Evolutionary conservation across 2,113 vertebrate genomes (phyloP).

Genomic region (Nothoprocta perdicaria): DNA sequence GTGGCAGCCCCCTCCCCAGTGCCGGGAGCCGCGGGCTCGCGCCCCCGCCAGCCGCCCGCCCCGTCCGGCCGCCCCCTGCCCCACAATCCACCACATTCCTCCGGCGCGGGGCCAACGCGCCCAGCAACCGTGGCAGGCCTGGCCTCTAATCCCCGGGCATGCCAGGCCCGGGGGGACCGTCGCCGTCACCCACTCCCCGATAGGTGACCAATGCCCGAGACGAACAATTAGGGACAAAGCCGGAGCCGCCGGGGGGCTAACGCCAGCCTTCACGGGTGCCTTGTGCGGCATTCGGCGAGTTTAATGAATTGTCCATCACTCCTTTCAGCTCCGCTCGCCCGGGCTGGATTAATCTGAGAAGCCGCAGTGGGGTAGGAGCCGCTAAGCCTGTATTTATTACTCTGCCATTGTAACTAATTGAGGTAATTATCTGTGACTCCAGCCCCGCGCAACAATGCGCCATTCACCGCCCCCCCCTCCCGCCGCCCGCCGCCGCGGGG

Average conservation of each 20-base stretch:
- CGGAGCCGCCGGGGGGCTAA: conserved; percentile 93
- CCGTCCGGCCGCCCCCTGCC: conserved; percentile 82
- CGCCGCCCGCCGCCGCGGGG: conserved; percentile 53
- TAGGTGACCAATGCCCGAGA: conserved; percentile 87
- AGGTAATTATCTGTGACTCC: conserved; percentile 99
- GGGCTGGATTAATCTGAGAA: conserved; percentile 91
- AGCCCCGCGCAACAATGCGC: conserved; percentile 92
- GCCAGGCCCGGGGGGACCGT: conserved; percentile 79
- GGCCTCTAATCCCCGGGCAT: conserved; percentile 81
- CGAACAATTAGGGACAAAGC: conserved; percentile 91
- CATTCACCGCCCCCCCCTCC: conserved; percentile 78
- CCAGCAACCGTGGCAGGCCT: conserved; percentile 85
- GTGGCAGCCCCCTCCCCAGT: conserved; percentile 86
- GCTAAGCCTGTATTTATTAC: conserved; percentile 99
- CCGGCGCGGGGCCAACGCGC: conserved; percentile 84
- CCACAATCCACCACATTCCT: conserved; percentile 84
- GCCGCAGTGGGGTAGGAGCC: conserved; percentile 98
- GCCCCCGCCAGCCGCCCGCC: conserved; percentile 75
- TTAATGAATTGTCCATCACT: conserved; percentile 99
- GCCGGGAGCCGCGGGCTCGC: conserved; percentile 82
- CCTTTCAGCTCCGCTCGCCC: conserved; percentile 92
- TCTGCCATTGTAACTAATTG: conserved; percentile 99
- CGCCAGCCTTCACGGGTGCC: conserved; percentile 97
- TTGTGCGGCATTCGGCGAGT: conserved; percentile 96
- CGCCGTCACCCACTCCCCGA: conserved; percentile 93